Percentiles rank a stretch among this genome's conserved stretches.
Evolutionary conservation across 2,797 vertebrate species (phyloP).

Genomic region (Ibycter americanus): DNA sequence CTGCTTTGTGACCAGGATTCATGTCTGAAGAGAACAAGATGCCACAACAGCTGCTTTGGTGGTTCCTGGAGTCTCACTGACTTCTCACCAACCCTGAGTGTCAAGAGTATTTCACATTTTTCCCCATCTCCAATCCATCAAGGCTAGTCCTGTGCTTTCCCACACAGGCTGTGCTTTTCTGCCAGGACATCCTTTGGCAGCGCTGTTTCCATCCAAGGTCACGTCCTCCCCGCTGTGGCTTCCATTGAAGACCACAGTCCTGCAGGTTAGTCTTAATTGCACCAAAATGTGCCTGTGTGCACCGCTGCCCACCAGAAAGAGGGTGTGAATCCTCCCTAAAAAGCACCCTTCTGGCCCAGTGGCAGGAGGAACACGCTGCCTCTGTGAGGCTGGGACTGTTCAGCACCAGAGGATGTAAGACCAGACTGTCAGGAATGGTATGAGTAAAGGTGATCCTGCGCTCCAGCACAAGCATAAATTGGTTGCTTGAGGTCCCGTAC

Average conservation of each 20-base stretch:
- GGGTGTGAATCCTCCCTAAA: not conserved
- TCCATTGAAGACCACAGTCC: not conserved
- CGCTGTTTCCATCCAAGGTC: not conserved
- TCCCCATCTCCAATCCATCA: not conserved
- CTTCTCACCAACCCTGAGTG: not conserved
- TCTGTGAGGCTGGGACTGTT: fast-evolving
- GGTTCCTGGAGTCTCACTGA: not conserved
- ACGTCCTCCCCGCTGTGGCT: not conserved
- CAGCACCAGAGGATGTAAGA: not conserved
- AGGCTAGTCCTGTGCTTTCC: not conserved
- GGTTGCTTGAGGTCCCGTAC: not conserved
- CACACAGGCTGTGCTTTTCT: not conserved
- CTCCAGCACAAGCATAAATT: not conserved
- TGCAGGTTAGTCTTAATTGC: not conserved
- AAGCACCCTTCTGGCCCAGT: not conserved
- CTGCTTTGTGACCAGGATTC: not conserved
- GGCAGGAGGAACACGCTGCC: not conserved
- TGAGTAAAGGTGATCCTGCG: not conserved
- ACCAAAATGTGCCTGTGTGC: not conserved
- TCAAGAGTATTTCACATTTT: not conserved
- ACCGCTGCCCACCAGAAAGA: not conserved
- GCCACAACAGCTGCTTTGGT: not conserved
- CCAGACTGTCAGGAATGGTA: not conserved
- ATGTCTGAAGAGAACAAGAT: not conserved
- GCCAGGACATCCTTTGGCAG: not conserved